phyloP scores from a whole-genome alignment of 2,888 invertebrate species.

The Pachydiplax longipennis region DNA sequence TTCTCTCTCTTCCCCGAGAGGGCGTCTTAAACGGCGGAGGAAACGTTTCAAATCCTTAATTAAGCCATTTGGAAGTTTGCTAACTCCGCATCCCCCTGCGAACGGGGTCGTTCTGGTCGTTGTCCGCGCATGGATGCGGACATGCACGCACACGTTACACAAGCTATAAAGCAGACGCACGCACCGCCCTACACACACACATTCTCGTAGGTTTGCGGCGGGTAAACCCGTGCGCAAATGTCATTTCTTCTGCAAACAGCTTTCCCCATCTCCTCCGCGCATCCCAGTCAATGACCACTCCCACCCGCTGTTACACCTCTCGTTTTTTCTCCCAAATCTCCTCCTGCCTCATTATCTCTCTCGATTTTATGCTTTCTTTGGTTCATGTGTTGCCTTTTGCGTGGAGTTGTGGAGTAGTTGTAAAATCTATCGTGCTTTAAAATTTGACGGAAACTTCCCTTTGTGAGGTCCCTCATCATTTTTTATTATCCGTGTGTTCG shows the following conservation, averaged over 20 bases:
- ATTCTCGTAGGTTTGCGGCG: neutral
- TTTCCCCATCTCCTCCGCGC: neutral
- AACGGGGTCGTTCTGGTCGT: neutral
- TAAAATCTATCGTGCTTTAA: neutral
- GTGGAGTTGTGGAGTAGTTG: neutral
- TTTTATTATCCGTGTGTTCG: neutral
- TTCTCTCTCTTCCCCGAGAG: neutral
- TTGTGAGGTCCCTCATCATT: neutral
- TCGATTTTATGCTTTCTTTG: no score
- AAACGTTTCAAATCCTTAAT: constrained; percentile 5
- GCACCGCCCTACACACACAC: neutral
- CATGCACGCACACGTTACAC: neutral
- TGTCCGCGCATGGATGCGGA: neutral
- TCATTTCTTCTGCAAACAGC: neutral
- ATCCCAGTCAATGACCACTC: neutral
- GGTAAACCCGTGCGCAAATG: neutral
- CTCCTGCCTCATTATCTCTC: neutral
- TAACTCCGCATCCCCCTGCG: neutral
- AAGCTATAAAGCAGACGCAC: neutral
- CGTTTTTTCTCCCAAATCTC: neutral
- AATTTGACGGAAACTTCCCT: no score
- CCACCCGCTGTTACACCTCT: neutral
- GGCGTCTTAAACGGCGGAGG: neutral
- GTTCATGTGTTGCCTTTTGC: neutral
- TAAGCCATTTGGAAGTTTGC: constrained; percentile 6